Base-by-base conservation (phyloP, 2,888 invertebrate species). In the Timema podura region DNA sequence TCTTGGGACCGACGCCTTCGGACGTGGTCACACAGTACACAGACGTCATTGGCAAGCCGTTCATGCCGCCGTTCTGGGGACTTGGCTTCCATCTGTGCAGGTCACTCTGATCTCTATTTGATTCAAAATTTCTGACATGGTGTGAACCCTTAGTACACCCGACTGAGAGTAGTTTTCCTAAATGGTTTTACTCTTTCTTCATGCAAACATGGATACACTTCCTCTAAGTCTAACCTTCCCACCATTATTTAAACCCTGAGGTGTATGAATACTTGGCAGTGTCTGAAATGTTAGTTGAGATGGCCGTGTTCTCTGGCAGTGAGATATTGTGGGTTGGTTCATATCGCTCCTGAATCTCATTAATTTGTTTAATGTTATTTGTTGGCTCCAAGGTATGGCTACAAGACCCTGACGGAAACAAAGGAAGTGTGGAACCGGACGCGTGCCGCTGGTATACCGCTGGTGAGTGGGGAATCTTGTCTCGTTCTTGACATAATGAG, bases 61-160 rank as follows among this genome's bases (percentile, higher is more conserved):
- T 87, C 78, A 85, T 95, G 85, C 95, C 95, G 0, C 93, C 95
- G 0, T 93, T 91, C 79, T 96, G 95, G 95, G 84, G 90, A 0
- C 85, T 96, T 0, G 96, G 95, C 1, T 95, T 93, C 80, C 95
- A 96, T 81, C 82, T 95, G 47, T 92, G 93, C 85, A 87, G 89
- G 85, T 90, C 47, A 6, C 44, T 10, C 10, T 49, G 16, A 67
- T 48, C 11, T 8, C n/a, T 49, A 70, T 71, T 82, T 49, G 9
- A 10, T 49, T 49, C 13, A 49, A 49, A 10, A 49, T 49, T 49
- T 49, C 10, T 49, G 10, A n/a, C n/a, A n/a, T n/a, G n/a, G n/a
- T n/a, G n/a, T n/a, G n/a, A n/a, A n/a, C n/a, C n/a, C n/a, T n/a
- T n/a, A n/a, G n/a, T n/a, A n/a, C n/a, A n/a, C n/a, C n/a, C n/a